Percentiles rank a stretch among this genome's conserved stretches.
These are phyloP conservation scores for Scylla paramamosain DNA, from an alignment of 1,140 invertebrate species.

Conservation along the genomic window DNA sequence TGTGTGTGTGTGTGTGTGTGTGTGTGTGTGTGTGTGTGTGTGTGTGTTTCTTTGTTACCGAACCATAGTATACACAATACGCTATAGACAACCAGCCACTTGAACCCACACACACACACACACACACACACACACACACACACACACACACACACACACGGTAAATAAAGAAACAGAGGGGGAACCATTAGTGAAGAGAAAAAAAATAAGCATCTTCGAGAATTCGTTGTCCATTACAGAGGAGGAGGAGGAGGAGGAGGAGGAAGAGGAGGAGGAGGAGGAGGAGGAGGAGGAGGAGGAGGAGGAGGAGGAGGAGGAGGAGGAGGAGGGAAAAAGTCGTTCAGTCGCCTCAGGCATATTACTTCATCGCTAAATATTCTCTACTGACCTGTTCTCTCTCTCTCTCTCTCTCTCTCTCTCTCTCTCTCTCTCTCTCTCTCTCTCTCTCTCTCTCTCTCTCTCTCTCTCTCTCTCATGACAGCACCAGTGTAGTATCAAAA, in stretches of 20 bases:
- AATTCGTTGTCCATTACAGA: neutral
- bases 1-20: no score
- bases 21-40: no score
- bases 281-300: neutral
- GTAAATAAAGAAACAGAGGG: neutral
- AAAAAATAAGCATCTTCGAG: neutral
- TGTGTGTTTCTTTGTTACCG: neutral
- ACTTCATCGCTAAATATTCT: neutral
- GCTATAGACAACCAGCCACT: neutral
- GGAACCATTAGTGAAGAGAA: neutral
- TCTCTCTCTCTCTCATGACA: neutral
- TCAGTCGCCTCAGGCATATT: neutral
- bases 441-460: neutral
- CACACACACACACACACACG: slow-evolving; percentile 25
- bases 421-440: neutral
- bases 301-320: no score
- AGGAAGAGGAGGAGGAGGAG: neutral
- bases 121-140: slow-evolving; percentile 53
- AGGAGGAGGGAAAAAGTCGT: neutral
- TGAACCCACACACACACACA: slow-evolving; percentile 27
- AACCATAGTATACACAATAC: neutral
- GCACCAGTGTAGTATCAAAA: no score
- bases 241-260: neutral
- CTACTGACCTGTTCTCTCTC: neutral
- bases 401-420: slow-evolving; percentile 5